Conservation (phyloP, 2,888 invertebrate genomes). For the Parelbella ahira region DNA sequence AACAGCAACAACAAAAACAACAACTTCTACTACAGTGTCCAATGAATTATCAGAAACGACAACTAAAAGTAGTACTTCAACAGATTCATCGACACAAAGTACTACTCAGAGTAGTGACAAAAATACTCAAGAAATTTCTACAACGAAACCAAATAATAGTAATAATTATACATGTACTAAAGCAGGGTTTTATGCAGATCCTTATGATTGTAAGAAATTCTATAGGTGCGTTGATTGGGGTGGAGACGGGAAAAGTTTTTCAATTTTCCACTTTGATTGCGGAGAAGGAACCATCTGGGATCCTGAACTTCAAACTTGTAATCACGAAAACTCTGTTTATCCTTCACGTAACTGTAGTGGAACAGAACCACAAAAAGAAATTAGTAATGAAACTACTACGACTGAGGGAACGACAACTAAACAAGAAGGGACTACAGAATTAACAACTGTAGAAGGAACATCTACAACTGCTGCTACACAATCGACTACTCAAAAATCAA, state of each 20-base stretch:
- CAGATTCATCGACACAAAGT: slow-evolving; percentile 28
- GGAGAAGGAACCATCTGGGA: slow-evolving; percentile 87
- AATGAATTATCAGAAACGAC: slow-evolving; percentile 31
- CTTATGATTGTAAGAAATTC: slow-evolving; percentile 83
- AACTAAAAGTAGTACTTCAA: slow-evolving; percentile 30
- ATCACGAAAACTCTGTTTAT: slow-evolving; percentile 83
- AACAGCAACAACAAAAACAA: no score
- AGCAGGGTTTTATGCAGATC: slow-evolving; percentile 82
- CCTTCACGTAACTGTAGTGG: slow-evolving; percentile 73
- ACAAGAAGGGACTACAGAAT: slow-evolving; percentile 30
- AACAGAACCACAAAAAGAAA: slow-evolving; percentile 47
- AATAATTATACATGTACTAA: slow-evolving; percentile 67
- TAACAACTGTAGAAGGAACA: slow-evolving; percentile 29
- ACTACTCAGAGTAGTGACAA: slow-evolving; percentile 28
- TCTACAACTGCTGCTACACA: slow-evolving; percentile 30
- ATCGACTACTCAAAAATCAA: slow-evolving; percentile 31
- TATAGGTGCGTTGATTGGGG: slow-evolving; percentile 84
- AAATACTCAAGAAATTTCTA: slow-evolving; percentile 43
- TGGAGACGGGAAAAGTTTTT: slow-evolving; percentile 76
- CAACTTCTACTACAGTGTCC: slow-evolving; percentile 31
- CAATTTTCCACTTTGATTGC: slow-evolving; percentile 84
- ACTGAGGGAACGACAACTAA: slow-evolving; percentile 31
- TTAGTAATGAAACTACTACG: slow-evolving; percentile 39
- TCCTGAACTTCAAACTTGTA: slow-evolving; percentile 83
- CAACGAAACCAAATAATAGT: slow-evolving; percentile 47